Evolutionary conservation across 1,140 invertebrate species (phyloP), one percentile per base, ranked within the genome.

Genomic region (Octopus bimaculoides): DNA sequence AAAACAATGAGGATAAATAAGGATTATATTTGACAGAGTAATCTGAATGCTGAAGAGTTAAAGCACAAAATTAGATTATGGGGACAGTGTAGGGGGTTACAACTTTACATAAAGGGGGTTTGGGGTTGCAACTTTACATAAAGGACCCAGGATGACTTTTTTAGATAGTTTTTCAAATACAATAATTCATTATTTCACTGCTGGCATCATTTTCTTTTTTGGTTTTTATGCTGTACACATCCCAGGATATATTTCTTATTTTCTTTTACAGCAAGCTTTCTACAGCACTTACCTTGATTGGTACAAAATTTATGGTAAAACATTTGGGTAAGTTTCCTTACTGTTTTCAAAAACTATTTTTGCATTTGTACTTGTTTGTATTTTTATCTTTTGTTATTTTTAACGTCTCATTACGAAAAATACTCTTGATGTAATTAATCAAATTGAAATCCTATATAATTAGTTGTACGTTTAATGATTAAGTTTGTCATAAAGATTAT

Each of bases 251-350:
- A 71, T 82, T 78, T 56, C 66, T 79, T 79, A 4, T 77, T 54
- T 80, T 77, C 52, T 77, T 20, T 84, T 83, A 53, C 78, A 84
- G 84, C 74, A 74, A 74, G 73, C 78, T 52, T 82, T 84, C 12
- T 82, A 81, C 74, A 79, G 81, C 14, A 77, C 61, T n/a, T 87
- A 88, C 74, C 76, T 81, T 81, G 86, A 89, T 78, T 91, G 90
- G 90, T 85, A 83, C 52, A 84, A 87, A 78, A 80, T 85, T n/a
- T 91, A 88, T 80, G 91, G 91, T 76, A 86, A 88, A 77, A 89
- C 87, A 53, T 91, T 88, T 83, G 91, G 91, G 86, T 89, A 84
- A 80, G 84, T 80, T 52, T 75, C 7, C 12, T 75, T 20, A n/a
- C 14, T 4, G 4, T 52, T 10, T 17, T 76, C 17, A 17, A n/a